Evolutionary conservation across 1,140 invertebrate species (phyloP), one percentile per base, ranked within the genome.

Genomic region (Gryllus bimaculatus): DNA sequence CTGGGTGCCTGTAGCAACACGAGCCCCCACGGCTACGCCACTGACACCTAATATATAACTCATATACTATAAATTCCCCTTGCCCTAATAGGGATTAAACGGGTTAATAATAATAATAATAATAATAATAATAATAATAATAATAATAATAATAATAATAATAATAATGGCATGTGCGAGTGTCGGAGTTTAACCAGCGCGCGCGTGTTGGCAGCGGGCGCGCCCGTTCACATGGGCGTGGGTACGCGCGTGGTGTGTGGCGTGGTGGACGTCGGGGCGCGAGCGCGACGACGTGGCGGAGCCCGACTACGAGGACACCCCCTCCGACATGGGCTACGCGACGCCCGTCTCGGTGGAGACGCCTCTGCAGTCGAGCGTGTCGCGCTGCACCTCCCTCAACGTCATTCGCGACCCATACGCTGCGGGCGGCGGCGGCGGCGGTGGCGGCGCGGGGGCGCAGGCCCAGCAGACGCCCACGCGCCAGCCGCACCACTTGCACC

Each of bases 261-360:
- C 93, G 81, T 95, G 93, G 93, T 95, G 93, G 93, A 93, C 94
- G 84, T 94, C 93, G 26, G 93, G 93, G 0, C 87, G 92, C 48
- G 93, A 94, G 75, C 54, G 54, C 10, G 93, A 95, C 80, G 90
- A 92, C 74, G 92, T 93, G 66, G 91, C 91, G 77, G 89, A 87
- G 79, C 90, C 93, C 80, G 91, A 90, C 73, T 86, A 88, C 47
- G 89, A 89, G 4, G 89, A 89, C 48, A 89, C 82, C 86, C 92
- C 87, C 86, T 93, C 87, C 15, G 91, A 91, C 81, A 90, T 90
- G 83, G 91, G 91, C 18, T 93, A 91, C 84, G 92, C 92, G n/a
- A 96, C 95, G 49, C 94, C 95, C 10, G 90, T 95, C 39, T 95
- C 94, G 10, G 90, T 92, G 39, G 95, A 96, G 84, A 96, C 95